These are phyloP conservation scores for Cirrhinus mrigala DNA, from an alignment of 2,797 vertebrate species.

Conservation along the genomic window DNA sequence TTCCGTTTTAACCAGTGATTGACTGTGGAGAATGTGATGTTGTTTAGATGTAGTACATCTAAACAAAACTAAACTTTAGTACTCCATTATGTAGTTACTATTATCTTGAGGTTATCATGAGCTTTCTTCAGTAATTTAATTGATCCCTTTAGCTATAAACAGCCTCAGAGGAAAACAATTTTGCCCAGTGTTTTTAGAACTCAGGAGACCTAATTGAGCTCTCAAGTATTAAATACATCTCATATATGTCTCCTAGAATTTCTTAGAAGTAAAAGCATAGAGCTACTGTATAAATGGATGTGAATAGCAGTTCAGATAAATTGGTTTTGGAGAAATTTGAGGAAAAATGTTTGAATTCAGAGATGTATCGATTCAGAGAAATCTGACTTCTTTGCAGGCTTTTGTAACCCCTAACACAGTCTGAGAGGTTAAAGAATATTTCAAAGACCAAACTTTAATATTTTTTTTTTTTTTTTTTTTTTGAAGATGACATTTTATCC, in stretches of 20 bases:
- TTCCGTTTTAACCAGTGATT: neutral
- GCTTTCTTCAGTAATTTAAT: constrained; percentile 7
- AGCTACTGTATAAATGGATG: neutral
- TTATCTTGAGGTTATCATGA: too few relatives aligned
- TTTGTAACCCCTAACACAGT: neutral
- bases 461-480: neutral
- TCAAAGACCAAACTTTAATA: neutral
- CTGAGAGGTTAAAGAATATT: neutral
- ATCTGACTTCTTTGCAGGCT: neutral
- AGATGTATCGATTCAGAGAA: neutral
- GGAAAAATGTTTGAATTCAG: neutral
- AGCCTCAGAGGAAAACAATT: neutral
- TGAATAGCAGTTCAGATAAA: neutral
- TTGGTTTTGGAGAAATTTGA: neutral
- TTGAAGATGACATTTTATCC: neutral
- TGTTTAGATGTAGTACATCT: too few relatives aligned
- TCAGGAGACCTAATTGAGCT: neutral
- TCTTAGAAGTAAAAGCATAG: neutral
- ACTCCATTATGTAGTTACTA: constrained; percentile 1
- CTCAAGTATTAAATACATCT: neutral
- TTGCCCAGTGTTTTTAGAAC: neutral
- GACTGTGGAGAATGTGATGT: neutral
- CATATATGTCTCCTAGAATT: neutral
- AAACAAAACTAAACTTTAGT: too few relatives aligned
- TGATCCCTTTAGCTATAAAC: constrained; percentile 24